Percentiles rank a stretch among this genome's conserved stretches.
Conservation (phyloP, 1,140 invertebrate genomes). For the Thaumetopoea pityocampa region DNA sequence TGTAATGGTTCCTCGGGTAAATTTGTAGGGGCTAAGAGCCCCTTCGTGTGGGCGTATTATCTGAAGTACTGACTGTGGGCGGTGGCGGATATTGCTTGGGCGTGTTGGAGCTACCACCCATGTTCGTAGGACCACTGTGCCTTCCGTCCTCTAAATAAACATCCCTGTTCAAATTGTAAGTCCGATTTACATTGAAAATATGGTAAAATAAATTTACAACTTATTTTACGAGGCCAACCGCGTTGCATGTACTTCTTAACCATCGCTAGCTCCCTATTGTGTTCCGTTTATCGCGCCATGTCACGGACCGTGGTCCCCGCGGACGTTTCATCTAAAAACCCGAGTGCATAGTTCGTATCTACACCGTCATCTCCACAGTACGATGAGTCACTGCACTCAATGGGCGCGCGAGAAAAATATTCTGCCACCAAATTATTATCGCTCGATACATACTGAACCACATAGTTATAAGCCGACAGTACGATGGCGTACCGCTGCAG, state of each 20-base stretch:
- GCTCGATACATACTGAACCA: conserved; percentile 19
- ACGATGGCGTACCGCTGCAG: conserved; percentile 30
- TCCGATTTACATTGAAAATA: conserved; percentile 11
- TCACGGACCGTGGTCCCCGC: conserved; percentile 2
- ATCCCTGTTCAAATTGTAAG: conserved; percentile 8
- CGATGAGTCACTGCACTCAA: neutral
- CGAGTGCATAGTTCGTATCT: neutral
- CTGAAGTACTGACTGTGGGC: no score
- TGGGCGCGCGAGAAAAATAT: conserved; percentile 24
- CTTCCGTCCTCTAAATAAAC: conserved; percentile 11
- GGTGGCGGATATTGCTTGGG: no score
- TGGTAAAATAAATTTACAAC: conserved; percentile 8
- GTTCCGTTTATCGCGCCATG: conserved; percentile 5
- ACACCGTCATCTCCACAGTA: neutral
- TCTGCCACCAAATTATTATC: conserved; percentile 28
- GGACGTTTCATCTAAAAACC: conserved; percentile 1
- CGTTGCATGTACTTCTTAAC: conserved; percentile 8
- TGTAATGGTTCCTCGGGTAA: no score
- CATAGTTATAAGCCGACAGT: conserved; percentile 31
- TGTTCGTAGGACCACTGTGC: no score
- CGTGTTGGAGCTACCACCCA: no score
- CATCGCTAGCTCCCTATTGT: conserved; percentile 7
- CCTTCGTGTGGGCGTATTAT: no score
- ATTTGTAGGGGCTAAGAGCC: no score
- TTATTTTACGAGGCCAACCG: conserved; percentile 23